Evolutionary conservation across 2,113 vertebrate species (phyloP).

Genomic region (Plecturocebus donacophilus): DNA sequence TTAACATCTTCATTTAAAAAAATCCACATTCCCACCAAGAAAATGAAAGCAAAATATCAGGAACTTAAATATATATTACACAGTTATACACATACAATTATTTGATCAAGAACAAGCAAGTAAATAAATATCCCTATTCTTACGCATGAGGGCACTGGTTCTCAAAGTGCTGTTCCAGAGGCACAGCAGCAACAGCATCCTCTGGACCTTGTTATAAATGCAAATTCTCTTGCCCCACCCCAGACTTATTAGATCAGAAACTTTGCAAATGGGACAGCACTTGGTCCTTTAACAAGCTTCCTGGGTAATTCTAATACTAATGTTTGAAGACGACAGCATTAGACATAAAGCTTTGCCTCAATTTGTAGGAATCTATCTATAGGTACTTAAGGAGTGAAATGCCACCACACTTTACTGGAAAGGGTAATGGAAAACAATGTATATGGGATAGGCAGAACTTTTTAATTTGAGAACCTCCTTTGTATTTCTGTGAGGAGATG

Average conservation of each 20-base stretch:
- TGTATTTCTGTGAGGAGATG: neutral
- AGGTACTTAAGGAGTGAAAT: neutral
- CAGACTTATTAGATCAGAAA: neutral
- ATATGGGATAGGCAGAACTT: neutral
- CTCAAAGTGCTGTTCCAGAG: neutral
- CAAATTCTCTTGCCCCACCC: neutral
- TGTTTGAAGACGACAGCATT: neutral
- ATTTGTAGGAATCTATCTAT: neutral
- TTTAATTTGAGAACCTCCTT: neutral
- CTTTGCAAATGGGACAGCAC: neutral
- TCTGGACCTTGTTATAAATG: neutral
- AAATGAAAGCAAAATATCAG: neutral
- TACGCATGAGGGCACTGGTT: neutral
- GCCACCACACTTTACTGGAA: neutral
- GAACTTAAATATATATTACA: neutral
- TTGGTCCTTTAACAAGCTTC: neutral
- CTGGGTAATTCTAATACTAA: neutral
- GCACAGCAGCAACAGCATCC: neutral
- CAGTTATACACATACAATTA: neutral
- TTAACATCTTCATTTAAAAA: neutral
- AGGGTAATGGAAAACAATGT: neutral
- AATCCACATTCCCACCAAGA: neutral
- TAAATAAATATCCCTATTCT: neutral
- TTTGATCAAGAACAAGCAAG: neutral
- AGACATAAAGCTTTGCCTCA: neutral